Evolutionary conservation across 2,888 invertebrate genomes (phyloP).

Genomic region (Clitarchus hookeri): DNA sequence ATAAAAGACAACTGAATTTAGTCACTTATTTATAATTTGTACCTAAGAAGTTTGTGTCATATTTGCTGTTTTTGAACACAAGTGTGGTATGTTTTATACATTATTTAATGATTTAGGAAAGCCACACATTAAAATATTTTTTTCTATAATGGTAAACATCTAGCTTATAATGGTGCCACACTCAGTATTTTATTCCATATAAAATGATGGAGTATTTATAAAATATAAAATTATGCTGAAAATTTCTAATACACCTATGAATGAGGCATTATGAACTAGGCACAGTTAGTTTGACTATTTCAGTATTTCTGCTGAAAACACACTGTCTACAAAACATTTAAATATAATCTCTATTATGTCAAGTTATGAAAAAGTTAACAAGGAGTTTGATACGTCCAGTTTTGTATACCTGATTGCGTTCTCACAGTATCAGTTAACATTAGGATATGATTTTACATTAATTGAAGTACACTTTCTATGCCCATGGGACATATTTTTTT

Average conservation of each 20-base stretch:
- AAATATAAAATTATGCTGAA: background rate
- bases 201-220: background rate
- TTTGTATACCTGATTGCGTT: background rate
- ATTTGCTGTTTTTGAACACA: background rate
- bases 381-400: background rate
- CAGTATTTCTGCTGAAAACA: background rate
- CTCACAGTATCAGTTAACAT: background rate
- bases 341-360: background rate
- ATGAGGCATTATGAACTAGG: constrained; percentile 1
- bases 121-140: background rate
- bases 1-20: background rate
- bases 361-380: background rate
- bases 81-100: background rate
- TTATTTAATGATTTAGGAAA: background rate
- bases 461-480: background rate
- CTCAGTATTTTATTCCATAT: background rate
- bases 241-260: background rate
- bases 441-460: background rate
- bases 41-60: background rate
- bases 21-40: background rate
- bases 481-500: background rate
- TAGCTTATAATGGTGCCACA: background rate
- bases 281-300: background rate
- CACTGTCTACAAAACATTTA: background rate
- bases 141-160: background rate